These are phyloP conservation scores for Portevinia maculata DNA, from an alignment of 2,888 invertebrate genomes.

Conservation along the genomic window DNA sequence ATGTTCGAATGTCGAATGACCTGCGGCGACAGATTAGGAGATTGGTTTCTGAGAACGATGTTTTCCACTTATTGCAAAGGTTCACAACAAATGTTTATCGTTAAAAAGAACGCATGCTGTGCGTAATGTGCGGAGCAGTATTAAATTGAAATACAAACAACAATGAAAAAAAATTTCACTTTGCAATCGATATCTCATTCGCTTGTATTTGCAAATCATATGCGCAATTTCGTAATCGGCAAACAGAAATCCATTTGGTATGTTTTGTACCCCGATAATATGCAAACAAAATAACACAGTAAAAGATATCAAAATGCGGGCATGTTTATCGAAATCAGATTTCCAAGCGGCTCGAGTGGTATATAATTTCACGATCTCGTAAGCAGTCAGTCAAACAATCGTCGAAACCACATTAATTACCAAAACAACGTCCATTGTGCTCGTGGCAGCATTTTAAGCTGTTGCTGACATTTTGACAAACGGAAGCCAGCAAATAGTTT, in stretches of 20 bases:
- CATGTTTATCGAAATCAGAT: conserved; percentile 50
- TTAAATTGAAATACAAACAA: too few relatives aligned
- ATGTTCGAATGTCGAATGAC: too few relatives aligned
- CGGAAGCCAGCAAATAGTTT: conserved; percentile 44
- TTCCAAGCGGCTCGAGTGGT: conserved; percentile 41
- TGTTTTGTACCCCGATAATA: conserved; percentile 23
- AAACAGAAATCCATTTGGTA: conserved; percentile 36
- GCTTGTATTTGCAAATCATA: not conserved
- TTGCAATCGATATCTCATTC: conserved; percentile 24
- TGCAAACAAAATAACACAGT: conserved; percentile 21
- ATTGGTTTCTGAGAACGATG: too few relatives aligned
- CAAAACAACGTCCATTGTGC: conserved; percentile 29
- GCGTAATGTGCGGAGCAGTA: too few relatives aligned
- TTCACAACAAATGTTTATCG: too few relatives aligned
- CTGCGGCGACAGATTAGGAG: too few relatives aligned
- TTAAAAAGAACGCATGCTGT: too few relatives aligned
- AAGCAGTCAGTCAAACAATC: conserved; percentile 35
- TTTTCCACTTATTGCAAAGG: too few relatives aligned
- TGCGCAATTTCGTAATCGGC: conserved; percentile 37
- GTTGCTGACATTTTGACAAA: conserved; percentile 59
- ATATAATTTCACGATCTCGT: conserved; percentile 60
- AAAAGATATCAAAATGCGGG: conserved; percentile 48
- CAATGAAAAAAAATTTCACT: conserved; percentile 16
- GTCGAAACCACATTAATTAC: conserved; percentile 57
- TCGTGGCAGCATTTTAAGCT: conserved; percentile 25